Conservation (phyloP, 1,140 invertebrate species). For the Bombyx mandarina region DNA sequence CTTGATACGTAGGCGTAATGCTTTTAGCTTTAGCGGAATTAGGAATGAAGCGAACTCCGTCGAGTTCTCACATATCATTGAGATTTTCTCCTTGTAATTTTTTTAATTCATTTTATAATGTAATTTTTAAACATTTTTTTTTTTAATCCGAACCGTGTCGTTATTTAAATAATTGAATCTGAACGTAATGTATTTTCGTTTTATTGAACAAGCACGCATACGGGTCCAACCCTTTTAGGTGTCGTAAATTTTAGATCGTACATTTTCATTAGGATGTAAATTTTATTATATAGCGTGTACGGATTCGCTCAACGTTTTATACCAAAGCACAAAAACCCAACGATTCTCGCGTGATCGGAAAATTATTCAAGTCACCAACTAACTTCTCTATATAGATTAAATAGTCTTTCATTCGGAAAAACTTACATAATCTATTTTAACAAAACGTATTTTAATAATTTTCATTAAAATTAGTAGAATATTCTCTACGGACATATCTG, state of each 20-base stretch:
- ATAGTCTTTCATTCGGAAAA: constrained; percentile 66
- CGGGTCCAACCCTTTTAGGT: constrained; percentile 68
- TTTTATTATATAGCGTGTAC: constrained; percentile 44
- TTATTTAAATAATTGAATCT: constrained; percentile 40
- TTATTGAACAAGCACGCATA: constrained; percentile 59
- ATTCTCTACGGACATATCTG: constrained; percentile 31
- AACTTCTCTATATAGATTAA: constrained; percentile 56
- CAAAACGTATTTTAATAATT: neutral
- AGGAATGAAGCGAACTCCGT: constrained; percentile 55
- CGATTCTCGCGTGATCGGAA: constrained; percentile 58
- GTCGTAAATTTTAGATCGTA: constrained; percentile 63
- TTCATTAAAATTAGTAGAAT: constrained; percentile 14
- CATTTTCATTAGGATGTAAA: constrained; percentile 63
- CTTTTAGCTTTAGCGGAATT: constrained; percentile 60
- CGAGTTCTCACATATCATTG: constrained; percentile 70
- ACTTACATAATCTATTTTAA: constrained; percentile 55
- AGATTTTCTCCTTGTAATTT: constrained; percentile 65
- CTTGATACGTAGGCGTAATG: constrained; percentile 50
- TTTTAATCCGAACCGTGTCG: neutral
- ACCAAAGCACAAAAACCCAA: constrained; percentile 71
- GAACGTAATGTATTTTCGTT: constrained; percentile 31
- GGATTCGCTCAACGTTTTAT: constrained; percentile 68
- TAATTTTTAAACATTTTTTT: neutral
- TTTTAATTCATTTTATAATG: constrained; percentile 18
- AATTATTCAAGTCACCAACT: constrained; percentile 46